Percentiles rank a stretch among this genome's conserved stretches.
Evolutionary conservation across 2,888 invertebrate genomes (phyloP).

Genomic region (Dyspetes luteomarginatus): DNA sequence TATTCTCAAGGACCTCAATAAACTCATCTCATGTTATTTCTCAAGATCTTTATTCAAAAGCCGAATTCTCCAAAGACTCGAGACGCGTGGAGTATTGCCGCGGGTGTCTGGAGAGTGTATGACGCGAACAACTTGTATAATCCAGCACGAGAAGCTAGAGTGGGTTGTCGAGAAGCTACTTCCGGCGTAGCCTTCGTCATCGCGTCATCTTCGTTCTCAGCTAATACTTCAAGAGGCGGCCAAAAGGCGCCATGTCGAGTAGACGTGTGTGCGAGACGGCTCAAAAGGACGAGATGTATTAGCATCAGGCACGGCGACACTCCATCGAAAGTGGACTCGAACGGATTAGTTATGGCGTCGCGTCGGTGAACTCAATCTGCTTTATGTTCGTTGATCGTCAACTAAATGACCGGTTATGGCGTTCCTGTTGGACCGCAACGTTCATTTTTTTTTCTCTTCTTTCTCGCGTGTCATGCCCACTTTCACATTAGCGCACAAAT

Average conservation of each 20-base stretch:
- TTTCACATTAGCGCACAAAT: no score
- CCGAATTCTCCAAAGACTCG: conserved; percentile 11
- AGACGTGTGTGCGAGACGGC: conserved; percentile 52
- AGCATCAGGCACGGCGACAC: conserved; percentile 53
- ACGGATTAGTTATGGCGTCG: conserved; percentile 74
- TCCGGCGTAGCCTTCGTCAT: conserved; percentile 70
- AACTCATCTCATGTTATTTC: conserved; percentile 26
- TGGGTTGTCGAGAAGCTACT: conserved; percentile 74
- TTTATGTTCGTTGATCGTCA: conserved; percentile 58
- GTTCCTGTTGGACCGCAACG: conserved; percentile 9
- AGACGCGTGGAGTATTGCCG: neutral
- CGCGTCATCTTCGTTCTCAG: conserved; percentile 6
- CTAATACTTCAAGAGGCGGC: conserved; percentile 66
- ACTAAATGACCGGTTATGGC: conserved; percentile 61
- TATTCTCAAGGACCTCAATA: conserved; percentile 11
- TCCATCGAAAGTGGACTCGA: conserved; percentile 64
- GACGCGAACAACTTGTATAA: conserved; percentile 25
- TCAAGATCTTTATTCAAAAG: neutral
- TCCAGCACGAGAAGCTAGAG: conserved; percentile 57
- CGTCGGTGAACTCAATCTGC: conserved; percentile 67
- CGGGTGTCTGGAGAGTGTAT: conserved; percentile 40
- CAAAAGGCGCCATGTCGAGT: conserved; percentile 49
- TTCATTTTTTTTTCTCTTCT: conserved; percentile 4
- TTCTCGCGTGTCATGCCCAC: neutral
- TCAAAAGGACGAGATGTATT: conserved; percentile 21